Evolutionary conservation across 1,140 invertebrate genomes (phyloP).

Genomic region (Pogonomyrmex barbatus): DNA sequence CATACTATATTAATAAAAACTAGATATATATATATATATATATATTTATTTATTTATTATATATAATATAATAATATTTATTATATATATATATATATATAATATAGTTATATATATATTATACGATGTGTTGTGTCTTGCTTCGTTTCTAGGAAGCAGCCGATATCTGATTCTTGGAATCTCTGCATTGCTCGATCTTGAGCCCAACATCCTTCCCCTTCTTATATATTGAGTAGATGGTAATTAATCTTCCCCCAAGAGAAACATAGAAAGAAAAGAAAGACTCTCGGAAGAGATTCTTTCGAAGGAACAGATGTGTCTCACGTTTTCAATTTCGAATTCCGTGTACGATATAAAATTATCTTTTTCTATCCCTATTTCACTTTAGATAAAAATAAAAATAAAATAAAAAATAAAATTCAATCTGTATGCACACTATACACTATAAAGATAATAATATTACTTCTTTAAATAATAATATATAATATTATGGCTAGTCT

Average conservation of each 20-base stretch:
- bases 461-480: background rate
- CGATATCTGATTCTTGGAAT: conserved; percentile 43
- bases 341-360: background rate
- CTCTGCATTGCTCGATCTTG: background rate
- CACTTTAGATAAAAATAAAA: background rate
- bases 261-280: background rate
- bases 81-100: background rate
- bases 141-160: conserved; percentile 18
- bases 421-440: background rate
- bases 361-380: background rate
- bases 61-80: no score
- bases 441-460: background rate
- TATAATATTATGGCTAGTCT: background rate
- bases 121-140: background rate
- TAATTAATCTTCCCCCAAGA: conserved; percentile 59
- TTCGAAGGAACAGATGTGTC: conserved; percentile 38
- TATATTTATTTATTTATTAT: no score
- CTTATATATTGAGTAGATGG: conserved; percentile 34
- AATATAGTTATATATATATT: background rate
- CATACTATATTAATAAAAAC: conserved; percentile 6
- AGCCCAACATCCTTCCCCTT: background rate
- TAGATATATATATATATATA: background rate
- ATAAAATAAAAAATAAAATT: no score
- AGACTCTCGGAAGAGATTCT: background rate
- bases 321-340: conserved; percentile 42